These are phyloP conservation scores for Meleagris gallopavo DNA, from an alignment of 2,113 vertebrate species.

Conservation along the genomic window DNA sequence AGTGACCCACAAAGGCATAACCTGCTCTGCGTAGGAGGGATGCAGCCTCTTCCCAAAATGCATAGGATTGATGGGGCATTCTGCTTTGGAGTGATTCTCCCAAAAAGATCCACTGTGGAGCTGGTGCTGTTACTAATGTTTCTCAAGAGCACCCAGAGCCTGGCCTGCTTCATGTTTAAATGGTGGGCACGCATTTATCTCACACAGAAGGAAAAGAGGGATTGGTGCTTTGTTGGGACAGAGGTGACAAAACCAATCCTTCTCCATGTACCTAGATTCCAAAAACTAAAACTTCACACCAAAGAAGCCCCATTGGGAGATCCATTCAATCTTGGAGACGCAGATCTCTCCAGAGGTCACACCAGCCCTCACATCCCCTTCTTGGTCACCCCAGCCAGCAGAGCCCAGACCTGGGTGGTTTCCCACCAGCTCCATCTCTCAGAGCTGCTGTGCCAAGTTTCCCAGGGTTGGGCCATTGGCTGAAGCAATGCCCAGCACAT, in stretches of 20 bases:
- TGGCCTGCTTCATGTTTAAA: neutral
- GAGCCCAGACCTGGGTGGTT: neutral
- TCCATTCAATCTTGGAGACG: neutral
- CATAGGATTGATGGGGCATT: neutral
- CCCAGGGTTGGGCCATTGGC: neutral
- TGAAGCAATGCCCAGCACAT: neutral
- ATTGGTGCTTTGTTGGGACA: accelerated
- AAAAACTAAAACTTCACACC: neutral
- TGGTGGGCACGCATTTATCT: neutral
- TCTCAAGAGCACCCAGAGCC: neutral
- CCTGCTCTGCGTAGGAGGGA: neutral
- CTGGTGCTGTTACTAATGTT: neutral
- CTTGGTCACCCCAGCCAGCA: neutral
- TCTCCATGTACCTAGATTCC: neutral
- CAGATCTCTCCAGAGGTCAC: neutral
- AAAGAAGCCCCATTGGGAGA: neutral
- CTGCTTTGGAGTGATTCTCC: neutral
- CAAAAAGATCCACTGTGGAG: neutral
- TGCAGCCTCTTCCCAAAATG: neutral
- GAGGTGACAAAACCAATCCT: neutral
- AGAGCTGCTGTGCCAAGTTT: neutral
- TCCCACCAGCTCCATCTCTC: neutral
- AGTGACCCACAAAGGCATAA: accelerated
- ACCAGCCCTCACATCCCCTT: neutral
- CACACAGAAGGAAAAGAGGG: neutral